phyloP scores from a whole-genome alignment of 1,140 invertebrate species.

The Zaprionus capensis region DNA sequence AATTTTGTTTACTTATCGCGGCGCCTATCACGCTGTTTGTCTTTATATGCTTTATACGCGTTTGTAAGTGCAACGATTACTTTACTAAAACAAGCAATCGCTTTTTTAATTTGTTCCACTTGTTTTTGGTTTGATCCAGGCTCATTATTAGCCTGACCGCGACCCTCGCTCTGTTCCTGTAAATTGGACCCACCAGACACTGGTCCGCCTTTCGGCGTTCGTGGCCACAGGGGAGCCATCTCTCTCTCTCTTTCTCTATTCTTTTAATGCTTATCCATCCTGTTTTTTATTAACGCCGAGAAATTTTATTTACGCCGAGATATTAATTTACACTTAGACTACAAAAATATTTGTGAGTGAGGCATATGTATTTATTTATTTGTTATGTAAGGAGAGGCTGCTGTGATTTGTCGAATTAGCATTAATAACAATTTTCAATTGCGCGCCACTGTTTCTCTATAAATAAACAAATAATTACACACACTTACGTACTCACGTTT shows the following conservation, averaged over 20 bases:
- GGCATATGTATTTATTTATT: constrained; percentile 38
- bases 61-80: no score
- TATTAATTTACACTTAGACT: constrained; percentile 58
- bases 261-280: constrained; percentile 12
- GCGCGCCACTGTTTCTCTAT: constrained; percentile 43
- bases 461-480: constrained; percentile 50
- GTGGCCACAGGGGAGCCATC: no score
- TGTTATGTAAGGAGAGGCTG: constrained; percentile 11
- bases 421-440: constrained; percentile 61
- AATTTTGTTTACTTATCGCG: no score
- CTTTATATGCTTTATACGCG: no score
- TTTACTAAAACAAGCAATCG: no score
- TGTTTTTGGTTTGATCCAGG: no score
- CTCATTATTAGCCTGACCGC: no score
- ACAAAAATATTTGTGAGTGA: constrained; percentile 53
- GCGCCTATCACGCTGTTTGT: no score
- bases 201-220: no score
- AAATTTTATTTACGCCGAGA: constrained; percentile 44
- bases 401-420: constrained; percentile 61
- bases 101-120: no score
- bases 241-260: background rate
- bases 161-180: no score
- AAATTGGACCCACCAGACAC: no score
- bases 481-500: constrained; percentile 17
- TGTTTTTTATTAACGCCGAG: constrained; percentile 55